Evolutionary conservation across 2,888 invertebrate species (phyloP).

Genomic region (Notocelia uddmanniana): DNA sequence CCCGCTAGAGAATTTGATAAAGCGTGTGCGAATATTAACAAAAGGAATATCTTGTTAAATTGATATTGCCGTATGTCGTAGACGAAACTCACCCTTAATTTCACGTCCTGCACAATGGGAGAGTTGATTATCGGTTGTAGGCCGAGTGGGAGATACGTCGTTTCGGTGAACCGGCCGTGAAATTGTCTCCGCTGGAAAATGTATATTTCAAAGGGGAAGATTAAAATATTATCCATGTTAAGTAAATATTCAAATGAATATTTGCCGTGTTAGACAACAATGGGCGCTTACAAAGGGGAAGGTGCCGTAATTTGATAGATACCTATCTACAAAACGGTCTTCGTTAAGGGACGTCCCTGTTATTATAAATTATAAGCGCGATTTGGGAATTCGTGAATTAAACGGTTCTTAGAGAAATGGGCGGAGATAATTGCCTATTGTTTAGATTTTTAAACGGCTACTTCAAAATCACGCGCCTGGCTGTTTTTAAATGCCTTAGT

Average conservation of each 20-base stretch:
- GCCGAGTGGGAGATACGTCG: constrained; percentile 62
- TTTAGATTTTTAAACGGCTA: constrained; percentile 44
- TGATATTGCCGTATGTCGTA: constrained; percentile 74
- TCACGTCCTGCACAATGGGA: constrained; percentile 49
- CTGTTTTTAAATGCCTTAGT: constrained; percentile 29
- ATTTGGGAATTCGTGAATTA: constrained; percentile 80
- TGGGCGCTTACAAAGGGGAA: constrained; percentile 74
- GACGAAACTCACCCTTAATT: constrained; percentile 64
- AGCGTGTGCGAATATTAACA: constrained; percentile 87
- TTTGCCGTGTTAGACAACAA: constrained; percentile 86
- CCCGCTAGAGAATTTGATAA: constrained; percentile 86
- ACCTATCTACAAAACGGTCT: constrained; percentile 84
- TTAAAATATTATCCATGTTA: constrained; percentile 87
- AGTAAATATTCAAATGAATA: constrained; percentile 87
- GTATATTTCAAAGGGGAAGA: constrained; percentile 87
- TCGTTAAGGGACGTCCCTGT: constrained; percentile 81
- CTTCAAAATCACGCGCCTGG: constrained; percentile 36
- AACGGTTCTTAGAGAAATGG: constrained; percentile 71
- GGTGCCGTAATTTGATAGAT: constrained; percentile 84
- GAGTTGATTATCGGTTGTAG: constrained; percentile 65
- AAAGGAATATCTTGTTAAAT: constrained; percentile 87
- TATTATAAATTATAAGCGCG: constrained; percentile 84
- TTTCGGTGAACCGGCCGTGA: constrained; percentile 75
- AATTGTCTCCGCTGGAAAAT: constrained; percentile 86
- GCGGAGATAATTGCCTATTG: constrained; percentile 60